Conservation (phyloP, 2,888 invertebrate species). For the Microplitis manilae region DNA sequence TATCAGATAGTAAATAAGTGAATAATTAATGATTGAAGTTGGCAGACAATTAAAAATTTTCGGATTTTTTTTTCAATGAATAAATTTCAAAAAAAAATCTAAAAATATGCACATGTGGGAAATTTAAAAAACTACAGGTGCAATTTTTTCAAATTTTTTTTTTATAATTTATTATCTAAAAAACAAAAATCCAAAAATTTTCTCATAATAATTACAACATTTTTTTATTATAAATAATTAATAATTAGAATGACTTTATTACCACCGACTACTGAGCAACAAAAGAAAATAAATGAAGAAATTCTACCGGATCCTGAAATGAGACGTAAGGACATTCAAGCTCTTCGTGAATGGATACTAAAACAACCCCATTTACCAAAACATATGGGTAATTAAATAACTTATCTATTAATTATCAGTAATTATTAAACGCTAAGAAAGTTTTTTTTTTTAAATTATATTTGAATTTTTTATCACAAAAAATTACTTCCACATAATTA, state of each 20-base stretch:
- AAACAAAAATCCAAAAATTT: too few species aligned
- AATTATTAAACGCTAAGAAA: not conserved
- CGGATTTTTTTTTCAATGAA: too few species aligned
- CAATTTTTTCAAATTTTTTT: too few species aligned
- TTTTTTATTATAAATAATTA: not conserved
- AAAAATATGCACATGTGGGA: too few species aligned
- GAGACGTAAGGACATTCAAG: constrained; percentile 63
- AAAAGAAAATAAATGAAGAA: constrained; percentile 65
- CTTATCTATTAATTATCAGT: not conserved
- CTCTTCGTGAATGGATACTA: constrained; percentile 66
- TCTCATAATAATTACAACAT: too few species aligned
- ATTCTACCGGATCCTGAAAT: constrained; percentile 64
- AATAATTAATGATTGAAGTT: too few species aligned
- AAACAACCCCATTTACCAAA: constrained; percentile 70
- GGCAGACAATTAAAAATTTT: too few species aligned
- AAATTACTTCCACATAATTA: too few species aligned
- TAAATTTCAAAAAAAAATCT: too few species aligned
- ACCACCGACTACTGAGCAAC: constrained; percentile 66
- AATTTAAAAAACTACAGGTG: too few species aligned
- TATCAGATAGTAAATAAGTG: too few species aligned
- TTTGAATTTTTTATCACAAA: not conserved
- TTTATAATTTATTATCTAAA: too few species aligned
- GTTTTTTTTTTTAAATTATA: not conserved
- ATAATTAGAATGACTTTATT: constrained; percentile 62
- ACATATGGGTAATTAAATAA: constrained; percentile 62